A percentile compares a stretch with the other conserved stretches of the same genome.
phyloP scores from a whole-genome alignment of 2,797 vertebrate genomes.

The Sebastes miniatus region DNA sequence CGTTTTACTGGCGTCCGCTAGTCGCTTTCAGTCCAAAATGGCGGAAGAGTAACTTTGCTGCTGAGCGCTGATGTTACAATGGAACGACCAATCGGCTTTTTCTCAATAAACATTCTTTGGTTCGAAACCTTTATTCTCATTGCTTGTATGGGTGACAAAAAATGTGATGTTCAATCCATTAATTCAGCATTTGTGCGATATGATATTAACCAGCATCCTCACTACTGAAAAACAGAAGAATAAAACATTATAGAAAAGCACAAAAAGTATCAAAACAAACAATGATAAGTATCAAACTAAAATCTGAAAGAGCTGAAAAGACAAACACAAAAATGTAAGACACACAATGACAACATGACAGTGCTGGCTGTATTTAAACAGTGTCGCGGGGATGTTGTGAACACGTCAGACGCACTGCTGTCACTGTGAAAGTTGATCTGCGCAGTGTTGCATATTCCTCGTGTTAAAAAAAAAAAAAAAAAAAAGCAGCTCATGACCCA shows the following conservation, averaged over 20 bases:
- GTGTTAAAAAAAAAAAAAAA: slow-evolving; percentile 8
- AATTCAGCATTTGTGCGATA: background rate
- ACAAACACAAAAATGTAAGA: background rate
- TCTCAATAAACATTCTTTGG: no score
- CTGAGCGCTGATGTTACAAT: no score
- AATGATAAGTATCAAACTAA: background rate
- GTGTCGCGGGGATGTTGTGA: slow-evolving; percentile 8
- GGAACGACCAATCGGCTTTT: no score
- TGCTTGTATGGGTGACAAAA: background rate
- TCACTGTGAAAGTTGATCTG: slow-evolving; percentile 36
- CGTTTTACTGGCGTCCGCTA: fast-evolving
- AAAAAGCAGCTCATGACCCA: slow-evolving; percentile 38
- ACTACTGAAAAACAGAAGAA: background rate
- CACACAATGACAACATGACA: background rate
- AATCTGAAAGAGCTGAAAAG: background rate
- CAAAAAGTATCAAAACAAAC: background rate
- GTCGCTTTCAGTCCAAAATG: no score
- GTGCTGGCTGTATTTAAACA: background rate
- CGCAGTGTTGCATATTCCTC: slow-evolving; percentile 19
- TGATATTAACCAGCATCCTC: background rate
- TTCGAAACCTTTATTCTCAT: background rate
- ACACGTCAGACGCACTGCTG: slow-evolving; percentile 19
- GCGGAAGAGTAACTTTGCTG: no score
- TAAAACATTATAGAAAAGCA: background rate
- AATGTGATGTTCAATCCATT: background rate